A percentile compares a stretch with the other conserved stretches of the same genome.
Conservation (phyloP, 2,888 invertebrate species). For the Leucozona laternaria region DNA sequence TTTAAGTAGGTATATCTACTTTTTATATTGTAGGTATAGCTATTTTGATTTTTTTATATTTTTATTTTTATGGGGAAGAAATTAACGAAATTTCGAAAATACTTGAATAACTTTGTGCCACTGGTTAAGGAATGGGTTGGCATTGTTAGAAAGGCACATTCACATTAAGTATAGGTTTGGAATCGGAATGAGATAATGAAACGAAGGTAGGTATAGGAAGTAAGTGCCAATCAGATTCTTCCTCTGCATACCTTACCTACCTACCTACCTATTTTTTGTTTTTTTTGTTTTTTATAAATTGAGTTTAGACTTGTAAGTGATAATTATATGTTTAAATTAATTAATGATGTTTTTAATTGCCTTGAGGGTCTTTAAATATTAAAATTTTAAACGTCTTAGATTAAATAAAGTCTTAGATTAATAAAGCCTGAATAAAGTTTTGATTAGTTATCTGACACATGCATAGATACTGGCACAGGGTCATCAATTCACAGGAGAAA, state of each 20-base stretch:
- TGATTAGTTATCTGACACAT: no score
- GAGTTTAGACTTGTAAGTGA: slow-evolving; percentile 33
- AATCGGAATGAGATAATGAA: slow-evolving; percentile 25
- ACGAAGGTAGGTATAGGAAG: slow-evolving; percentile 48
- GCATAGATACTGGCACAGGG: no score
- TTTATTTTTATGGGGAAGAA: slow-evolving; percentile 31
- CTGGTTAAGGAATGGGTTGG: slow-evolving; percentile 34
- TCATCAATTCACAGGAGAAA: no score
- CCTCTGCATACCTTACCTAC: no score
- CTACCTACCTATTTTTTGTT: neutral
- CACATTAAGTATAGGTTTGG: neutral
- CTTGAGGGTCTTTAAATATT: no score
- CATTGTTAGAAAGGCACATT: slow-evolving; percentile 21
- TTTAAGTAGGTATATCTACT: neutral
- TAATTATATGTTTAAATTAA: slow-evolving; percentile 50
- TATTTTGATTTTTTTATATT: neutral
- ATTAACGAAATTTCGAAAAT: slow-evolving; percentile 60
- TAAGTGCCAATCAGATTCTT: slow-evolving; percentile 54
- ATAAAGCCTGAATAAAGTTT: no score
- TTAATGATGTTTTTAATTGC: slow-evolving; percentile 62
- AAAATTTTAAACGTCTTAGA: no score
- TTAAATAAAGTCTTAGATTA: no score
- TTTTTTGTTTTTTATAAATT: slow-evolving; percentile 24
- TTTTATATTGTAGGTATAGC: neutral
- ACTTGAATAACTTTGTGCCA: slow-evolving; percentile 57